These are phyloP conservation scores for Sitta carolinensis DNA, from an alignment of 2,797 vertebrate species.

Conservation along the genomic window DNA sequence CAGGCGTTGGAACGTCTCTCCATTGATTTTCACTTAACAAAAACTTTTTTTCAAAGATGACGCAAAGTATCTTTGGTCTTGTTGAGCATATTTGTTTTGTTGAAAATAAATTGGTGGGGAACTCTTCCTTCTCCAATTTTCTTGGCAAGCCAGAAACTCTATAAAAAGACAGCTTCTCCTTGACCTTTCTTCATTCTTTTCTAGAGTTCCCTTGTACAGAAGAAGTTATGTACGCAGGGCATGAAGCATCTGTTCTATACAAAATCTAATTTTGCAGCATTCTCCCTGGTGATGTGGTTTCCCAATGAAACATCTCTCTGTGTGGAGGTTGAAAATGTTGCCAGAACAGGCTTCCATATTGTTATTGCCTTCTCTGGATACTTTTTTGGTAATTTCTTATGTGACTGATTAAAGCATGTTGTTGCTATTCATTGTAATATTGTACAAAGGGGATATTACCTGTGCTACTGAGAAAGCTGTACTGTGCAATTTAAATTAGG, in stretches of 20 bases:
- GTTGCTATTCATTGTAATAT: neutral
- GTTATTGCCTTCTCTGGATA: neutral
- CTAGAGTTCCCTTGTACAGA: neutral
- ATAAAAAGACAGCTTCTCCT: neutral
- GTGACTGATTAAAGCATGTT: neutral
- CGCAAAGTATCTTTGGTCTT: neutral
- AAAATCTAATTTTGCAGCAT: neutral
- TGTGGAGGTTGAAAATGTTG: neutral
- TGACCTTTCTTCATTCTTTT: neutral
- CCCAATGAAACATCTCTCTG: neutral
- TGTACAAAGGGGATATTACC: neutral
- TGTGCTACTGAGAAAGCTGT: accelerated
- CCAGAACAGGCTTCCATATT: neutral
- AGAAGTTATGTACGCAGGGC: neutral
- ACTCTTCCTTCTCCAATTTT: neutral
- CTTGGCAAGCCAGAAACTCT: neutral
- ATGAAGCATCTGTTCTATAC: neutral
- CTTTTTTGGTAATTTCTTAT: neutral
- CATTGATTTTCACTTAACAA: neutral
- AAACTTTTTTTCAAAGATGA: neutral
- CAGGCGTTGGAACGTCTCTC: neutral
- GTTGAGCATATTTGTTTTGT: neutral
- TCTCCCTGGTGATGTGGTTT: neutral
- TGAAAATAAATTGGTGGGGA: neutral
- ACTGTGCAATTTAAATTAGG: neutral